phyloP scores from a whole-genome alignment of 2,797 vertebrate genomes.

The Dicrostonyx torquatus region DNA sequence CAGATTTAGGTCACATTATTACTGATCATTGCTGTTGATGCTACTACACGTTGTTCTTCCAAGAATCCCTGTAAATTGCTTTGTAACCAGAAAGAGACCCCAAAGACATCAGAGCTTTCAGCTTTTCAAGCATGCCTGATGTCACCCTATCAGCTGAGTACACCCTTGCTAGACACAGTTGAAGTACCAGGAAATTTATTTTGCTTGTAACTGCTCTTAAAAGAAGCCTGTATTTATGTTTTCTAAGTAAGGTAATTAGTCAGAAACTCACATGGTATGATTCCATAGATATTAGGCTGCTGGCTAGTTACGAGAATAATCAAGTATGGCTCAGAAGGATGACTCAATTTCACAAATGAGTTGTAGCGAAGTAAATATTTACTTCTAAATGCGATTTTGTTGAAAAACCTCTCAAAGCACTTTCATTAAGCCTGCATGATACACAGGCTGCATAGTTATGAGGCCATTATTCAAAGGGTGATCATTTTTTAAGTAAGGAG shows the following conservation, averaged over 20 bases:
- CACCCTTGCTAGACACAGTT: background rate
- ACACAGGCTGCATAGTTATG: conserved; percentile 54
- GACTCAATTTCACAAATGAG: conserved; percentile 76
- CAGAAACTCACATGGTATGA: conserved; percentile 62
- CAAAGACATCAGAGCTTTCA: background rate
- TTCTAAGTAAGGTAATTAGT: conserved; percentile 64
- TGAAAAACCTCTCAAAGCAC: conserved; percentile 70
- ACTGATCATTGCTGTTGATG: background rate
- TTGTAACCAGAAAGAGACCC: background rate
- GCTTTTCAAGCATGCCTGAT: background rate
- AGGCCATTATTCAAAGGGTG: conserved; percentile 68
- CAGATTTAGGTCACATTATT: background rate
- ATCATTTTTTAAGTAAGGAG: conserved; percentile 72
- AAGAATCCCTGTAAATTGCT: background rate
- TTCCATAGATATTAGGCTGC: conserved; percentile 63
- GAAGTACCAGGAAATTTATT: conserved; percentile 59
- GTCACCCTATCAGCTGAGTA: background rate
- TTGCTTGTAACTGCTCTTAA: conserved; percentile 34
- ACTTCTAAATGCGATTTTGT: conserved; percentile 70
- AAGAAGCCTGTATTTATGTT: conserved; percentile 52
- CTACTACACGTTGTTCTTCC: background rate
- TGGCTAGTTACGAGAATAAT: conserved; percentile 71
- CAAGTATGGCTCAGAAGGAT: conserved; percentile 64
- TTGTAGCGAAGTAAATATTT: conserved; percentile 78
- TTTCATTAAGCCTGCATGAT: conserved; percentile 73